Conservation (phyloP, 2,113 vertebrate genomes). For the Brienomyrus brachyistius region DNA sequence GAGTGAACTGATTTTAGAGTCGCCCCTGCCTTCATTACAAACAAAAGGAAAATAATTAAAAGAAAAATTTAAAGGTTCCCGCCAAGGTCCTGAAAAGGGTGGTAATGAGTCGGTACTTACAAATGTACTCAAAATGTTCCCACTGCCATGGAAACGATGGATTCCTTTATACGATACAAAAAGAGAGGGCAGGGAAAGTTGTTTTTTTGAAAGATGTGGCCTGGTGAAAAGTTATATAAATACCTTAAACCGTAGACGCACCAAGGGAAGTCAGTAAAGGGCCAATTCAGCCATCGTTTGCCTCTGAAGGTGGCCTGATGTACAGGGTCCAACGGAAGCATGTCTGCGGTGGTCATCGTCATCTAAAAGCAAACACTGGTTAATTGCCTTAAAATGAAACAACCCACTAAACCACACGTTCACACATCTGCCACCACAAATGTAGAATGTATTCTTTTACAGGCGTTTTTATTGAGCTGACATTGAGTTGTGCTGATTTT, state of each 20-base stretch:
- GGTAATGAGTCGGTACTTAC: not conserved
- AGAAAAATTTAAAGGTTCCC: not conserved
- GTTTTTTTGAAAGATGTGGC: not conserved
- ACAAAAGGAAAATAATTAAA: conserved; percentile 20
- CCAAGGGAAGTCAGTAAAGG: not conserved
- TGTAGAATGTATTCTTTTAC: not conserved
- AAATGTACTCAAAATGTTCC: conserved; percentile 5
- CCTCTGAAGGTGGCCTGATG: not conserved
- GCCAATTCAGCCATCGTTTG: not conserved
- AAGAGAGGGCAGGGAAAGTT: not conserved
- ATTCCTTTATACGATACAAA: not conserved
- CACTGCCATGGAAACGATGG: conserved; percentile 5
- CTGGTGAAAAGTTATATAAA: not conserved
- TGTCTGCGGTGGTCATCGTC: not conserved
- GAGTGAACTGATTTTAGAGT: not conserved
- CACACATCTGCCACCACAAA: not conserved
- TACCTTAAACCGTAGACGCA: not conserved
- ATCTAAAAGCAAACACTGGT: not conserved
- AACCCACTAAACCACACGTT: not conserved
- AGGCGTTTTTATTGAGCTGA: not conserved
- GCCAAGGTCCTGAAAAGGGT: not conserved
- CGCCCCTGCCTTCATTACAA: not conserved
- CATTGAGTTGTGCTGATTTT: not conserved
- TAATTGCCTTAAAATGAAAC: not conserved
- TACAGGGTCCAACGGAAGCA: not conserved